A percentile compares a stretch with the other conserved stretches of the same genome.
Conservation (phyloP, 2,113 vertebrate species). For the Cynoglossus semilaevis region DNA sequence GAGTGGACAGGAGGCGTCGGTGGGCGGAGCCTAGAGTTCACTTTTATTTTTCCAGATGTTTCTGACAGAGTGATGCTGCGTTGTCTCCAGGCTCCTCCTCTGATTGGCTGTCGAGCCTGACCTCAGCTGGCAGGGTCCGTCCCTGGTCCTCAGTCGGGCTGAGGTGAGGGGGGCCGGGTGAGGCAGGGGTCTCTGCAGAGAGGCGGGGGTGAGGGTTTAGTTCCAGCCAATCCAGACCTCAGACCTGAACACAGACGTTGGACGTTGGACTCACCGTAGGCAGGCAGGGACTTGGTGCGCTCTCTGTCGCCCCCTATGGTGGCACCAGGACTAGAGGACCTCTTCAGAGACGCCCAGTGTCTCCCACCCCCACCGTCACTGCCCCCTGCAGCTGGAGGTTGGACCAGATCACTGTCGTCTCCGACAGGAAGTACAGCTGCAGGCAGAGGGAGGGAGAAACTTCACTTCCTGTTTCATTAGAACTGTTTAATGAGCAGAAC, state of each 20-base stretch:
- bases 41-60: no score
- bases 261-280: slow-evolving; percentile 66
- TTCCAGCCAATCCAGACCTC: not conserved
- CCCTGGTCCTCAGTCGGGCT: slow-evolving; percentile 22
- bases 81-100: slow-evolving; percentile 35
- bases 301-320: slow-evolving; percentile 68
- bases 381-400: slow-evolving; percentile 50
- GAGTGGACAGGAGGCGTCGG: no score
- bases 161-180: slow-evolving; percentile 12
- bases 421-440: not conserved
- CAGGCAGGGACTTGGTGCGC: slow-evolving; percentile 80
- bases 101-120: slow-evolving; percentile 15
- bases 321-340: slow-evolving; percentile 61
- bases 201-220: not conserved
- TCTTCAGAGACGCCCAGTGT: slow-evolving; percentile 75
- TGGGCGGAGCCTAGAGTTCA: no score
- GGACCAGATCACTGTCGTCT: slow-evolving; percentile 62
- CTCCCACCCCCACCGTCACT: slow-evolving; percentile 19
- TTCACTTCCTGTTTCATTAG: no score
- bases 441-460: not conserved
- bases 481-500: slow-evolving; percentile 15
- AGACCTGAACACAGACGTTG: no score
- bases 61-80: not conserved
- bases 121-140: not conserved
- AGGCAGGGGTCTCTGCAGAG: slow-evolving; percentile 30